Percentiles rank a stretch among this genome's conserved stretches.
Conservation (phyloP, 2,113 vertebrate species). For the Spermophilus dauricus region DNA sequence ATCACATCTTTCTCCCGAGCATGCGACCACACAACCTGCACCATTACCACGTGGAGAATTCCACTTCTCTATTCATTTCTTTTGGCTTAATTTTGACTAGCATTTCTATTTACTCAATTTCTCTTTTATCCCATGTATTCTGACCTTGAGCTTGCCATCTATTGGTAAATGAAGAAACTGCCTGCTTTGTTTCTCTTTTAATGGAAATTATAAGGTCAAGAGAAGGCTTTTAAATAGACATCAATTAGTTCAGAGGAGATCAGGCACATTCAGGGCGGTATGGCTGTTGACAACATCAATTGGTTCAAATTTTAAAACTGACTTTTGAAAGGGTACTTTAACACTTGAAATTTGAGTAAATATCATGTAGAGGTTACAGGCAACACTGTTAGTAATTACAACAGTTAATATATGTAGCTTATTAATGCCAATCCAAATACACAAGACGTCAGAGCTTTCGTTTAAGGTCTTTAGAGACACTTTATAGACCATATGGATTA, state of each 20-base stretch:
- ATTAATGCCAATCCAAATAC: not conserved
- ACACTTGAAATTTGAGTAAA: conserved; percentile 32
- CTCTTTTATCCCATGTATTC: conserved; percentile 2
- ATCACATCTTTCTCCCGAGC: not conserved
- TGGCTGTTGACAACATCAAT: not conserved
- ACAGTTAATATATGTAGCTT: not conserved
- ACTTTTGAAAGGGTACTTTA: not conserved
- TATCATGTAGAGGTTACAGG: not conserved
- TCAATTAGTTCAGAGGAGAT: too few relatives aligned
- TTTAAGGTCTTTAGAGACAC: not conserved
- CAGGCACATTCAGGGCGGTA: too few relatives aligned
- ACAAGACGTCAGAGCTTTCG: not conserved
- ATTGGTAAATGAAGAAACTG: not conserved
- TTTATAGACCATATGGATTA: not conserved
- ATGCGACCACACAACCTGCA: not conserved
- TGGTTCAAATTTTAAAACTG: not conserved
- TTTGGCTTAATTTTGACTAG: not conserved
- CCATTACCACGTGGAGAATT: not conserved
- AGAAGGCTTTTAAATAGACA: conserved; percentile 2
- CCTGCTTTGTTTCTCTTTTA: conserved; percentile 12
- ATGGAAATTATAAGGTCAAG: not conserved
- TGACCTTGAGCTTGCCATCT: conserved; percentile 29
- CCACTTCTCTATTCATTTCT: not conserved
- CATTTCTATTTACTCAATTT: not conserved
- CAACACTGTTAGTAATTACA: not conserved